phyloP scores from a whole-genome alignment of 1,140 invertebrate species.

The Drosophila albomicans region DNA sequence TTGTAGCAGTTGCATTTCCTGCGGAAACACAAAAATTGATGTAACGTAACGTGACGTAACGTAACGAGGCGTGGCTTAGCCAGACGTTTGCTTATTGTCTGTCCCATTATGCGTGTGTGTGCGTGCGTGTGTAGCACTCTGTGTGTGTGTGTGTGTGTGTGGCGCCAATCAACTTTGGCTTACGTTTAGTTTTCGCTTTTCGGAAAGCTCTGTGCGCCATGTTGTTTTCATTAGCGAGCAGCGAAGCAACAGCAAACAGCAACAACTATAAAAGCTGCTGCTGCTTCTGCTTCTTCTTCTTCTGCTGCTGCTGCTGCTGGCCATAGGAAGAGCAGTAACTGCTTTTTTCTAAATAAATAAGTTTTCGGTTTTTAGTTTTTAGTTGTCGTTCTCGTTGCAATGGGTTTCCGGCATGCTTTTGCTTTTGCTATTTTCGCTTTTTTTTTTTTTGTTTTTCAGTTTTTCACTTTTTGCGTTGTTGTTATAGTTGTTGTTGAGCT shows the following conservation, averaged over 20 bases:
- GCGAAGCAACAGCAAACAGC: slow-evolving; percentile 23
- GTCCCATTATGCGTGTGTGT: slow-evolving; percentile 6
- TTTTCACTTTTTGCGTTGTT: not conserved
- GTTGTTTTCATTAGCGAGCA: slow-evolving; percentile 75
- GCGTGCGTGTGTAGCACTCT: not conserved
- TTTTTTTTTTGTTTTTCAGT: slow-evolving; percentile 4
- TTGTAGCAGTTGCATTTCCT: slow-evolving; percentile 78
- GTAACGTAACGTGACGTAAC: slow-evolving; percentile 82
- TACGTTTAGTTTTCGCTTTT: slow-evolving; percentile 80
- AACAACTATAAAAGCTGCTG: slow-evolving; percentile 34
- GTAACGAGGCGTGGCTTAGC: slow-evolving; percentile 63
- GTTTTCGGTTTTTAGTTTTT: slow-evolving; percentile 59
- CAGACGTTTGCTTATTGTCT: slow-evolving; percentile 52
- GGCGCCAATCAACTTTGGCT: slow-evolving; percentile 82
- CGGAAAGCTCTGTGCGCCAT: slow-evolving; percentile 66
- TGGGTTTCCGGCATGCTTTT: slow-evolving; percentile 22
- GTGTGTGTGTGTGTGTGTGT: slow-evolving; percentile 52
- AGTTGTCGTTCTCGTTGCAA: slow-evolving; percentile 9
- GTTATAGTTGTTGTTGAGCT: not conserved
- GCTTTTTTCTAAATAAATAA: slow-evolving; percentile 75
- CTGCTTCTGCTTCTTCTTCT: not conserved
- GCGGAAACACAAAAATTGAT: slow-evolving; percentile 83
- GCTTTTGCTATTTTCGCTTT: slow-evolving; percentile 2
- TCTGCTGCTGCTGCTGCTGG: slow-evolving; percentile 9
- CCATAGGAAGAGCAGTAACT: slow-evolving; percentile 50